These are phyloP conservation scores for Dione vanillae DNA, from an alignment of 2,888 invertebrate genomes.

Conservation along the genomic window DNA sequence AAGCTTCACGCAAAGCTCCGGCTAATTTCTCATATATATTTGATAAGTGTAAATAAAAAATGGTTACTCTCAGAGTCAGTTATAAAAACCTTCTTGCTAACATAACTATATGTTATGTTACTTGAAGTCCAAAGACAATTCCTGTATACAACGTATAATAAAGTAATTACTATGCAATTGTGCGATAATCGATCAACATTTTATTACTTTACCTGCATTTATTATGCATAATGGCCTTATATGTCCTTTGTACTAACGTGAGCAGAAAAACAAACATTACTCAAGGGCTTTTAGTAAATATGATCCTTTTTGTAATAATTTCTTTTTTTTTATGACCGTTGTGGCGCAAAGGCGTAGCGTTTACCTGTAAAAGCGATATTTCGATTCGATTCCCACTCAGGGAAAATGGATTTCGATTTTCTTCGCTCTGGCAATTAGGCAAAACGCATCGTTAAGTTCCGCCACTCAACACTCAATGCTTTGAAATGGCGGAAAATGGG, in stretches of 20 bases:
- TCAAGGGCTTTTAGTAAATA: conserved; percentile 1
- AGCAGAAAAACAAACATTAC: conserved; percentile 19
- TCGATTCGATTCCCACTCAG: not conserved
- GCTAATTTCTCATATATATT: too few species aligned
- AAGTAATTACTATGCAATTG: conserved; percentile 25
- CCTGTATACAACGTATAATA: conserved; percentile 3
- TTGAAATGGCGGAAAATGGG: too few species aligned
- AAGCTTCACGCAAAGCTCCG: too few species aligned
- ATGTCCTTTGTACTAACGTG: conserved; percentile 31
- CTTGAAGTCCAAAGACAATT: not conserved
- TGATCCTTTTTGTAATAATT: not conserved
- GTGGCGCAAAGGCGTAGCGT: not conserved
- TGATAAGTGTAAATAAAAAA: too few species aligned
- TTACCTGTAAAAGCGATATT: not conserved
- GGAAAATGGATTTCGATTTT: too few species aligned
- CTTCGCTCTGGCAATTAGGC: too few species aligned
- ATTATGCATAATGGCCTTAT: conserved; percentile 18
- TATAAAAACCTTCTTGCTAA: not conserved
- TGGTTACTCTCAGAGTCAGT: not conserved
- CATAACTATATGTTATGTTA: not conserved
- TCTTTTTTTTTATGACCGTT: too few species aligned
- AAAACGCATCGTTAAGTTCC: too few species aligned
- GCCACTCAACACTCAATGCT: too few species aligned
- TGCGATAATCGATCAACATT: conserved; percentile 16
- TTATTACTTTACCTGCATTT: not conserved